These are phyloP conservation scores for Sminthopsis crassicaudata DNA, from an alignment of 2,113 vertebrate species.

Conservation along the genomic window DNA sequence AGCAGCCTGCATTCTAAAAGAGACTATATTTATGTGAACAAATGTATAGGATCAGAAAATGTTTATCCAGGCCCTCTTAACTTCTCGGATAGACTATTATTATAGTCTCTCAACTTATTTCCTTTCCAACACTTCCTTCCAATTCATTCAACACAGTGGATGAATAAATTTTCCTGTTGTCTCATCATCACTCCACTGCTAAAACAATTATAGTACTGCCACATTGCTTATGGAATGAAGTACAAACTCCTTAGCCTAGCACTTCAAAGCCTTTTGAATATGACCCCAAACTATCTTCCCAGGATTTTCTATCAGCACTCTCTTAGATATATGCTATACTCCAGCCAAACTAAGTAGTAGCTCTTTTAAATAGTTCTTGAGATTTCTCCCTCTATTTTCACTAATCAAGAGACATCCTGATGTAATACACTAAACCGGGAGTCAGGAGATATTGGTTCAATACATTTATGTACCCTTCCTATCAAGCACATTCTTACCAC, in stretches of 20 bases:
- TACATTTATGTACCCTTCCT: neutral
- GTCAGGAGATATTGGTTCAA: neutral
- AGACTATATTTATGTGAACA: constrained; percentile 26
- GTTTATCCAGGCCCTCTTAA: neutral
- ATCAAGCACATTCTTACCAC: neutral
- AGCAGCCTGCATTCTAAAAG: neutral
- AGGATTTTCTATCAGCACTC: neutral
- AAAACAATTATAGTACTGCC: neutral
- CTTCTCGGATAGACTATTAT: neutral
- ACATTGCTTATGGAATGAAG: neutral
- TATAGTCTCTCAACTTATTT: neutral
- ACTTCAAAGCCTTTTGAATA: neutral
- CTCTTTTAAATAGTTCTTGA: neutral
- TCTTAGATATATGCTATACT: neutral
- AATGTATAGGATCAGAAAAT: neutral
- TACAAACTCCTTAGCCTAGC: neutral
- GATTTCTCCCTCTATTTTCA: neutral
- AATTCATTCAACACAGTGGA: neutral
- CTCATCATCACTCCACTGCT: neutral
- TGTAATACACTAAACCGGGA: neutral
- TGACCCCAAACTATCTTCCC: neutral
- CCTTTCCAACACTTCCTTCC: neutral
- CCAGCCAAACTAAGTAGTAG: neutral
- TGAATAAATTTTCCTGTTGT: neutral
- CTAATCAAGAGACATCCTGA: neutral